These are phyloP conservation scores for Lamellibrachia luymesi DNA, from an alignment of 1,140 invertebrate species.

Conservation along the genomic window DNA sequence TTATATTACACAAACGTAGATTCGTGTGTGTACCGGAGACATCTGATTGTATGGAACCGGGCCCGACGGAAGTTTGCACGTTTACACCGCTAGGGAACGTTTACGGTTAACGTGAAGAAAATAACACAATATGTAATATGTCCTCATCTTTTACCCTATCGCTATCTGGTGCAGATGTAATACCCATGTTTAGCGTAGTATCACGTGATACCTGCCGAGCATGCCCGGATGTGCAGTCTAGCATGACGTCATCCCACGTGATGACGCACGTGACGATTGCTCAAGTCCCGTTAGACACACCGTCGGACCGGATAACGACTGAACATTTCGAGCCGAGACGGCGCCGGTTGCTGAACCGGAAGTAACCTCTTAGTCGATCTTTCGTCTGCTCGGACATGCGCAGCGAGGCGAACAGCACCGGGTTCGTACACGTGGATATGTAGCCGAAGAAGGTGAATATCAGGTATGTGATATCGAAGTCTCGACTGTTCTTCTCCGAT, in stretches of 20 bases:
- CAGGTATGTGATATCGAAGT: conserved; percentile 70
- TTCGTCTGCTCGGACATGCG: conserved; percentile 66
- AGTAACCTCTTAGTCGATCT: conserved; percentile 66
- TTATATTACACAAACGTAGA: too few relatives aligned
- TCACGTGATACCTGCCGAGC: neutral
- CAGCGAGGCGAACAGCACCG: conserved; percentile 67
- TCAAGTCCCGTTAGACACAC: neutral
- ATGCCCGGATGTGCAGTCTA: neutral
- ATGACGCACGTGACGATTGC: neutral
- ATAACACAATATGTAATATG: too few relatives aligned
- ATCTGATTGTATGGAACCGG: too few relatives aligned
- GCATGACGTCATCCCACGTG: neutral
- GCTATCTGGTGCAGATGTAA: neutral
- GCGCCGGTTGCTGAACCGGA: conserved; percentile 58
- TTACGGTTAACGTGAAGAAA: too few relatives aligned
- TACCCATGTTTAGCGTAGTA: neutral
- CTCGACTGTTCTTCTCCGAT: conserved; percentile 68
- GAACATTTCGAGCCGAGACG: neutral
- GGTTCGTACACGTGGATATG: conserved; percentile 68
- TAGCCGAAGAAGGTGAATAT: conserved; percentile 73
- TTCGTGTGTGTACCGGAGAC: too few relatives aligned
- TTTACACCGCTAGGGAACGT: too few relatives aligned
- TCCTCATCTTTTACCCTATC: neutral
- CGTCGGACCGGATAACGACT: neutral
- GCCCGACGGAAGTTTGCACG: too few relatives aligned